phyloP scores from a whole-genome alignment of 1,140 invertebrate genomes.

The Saxidomus purpurata region DNA sequence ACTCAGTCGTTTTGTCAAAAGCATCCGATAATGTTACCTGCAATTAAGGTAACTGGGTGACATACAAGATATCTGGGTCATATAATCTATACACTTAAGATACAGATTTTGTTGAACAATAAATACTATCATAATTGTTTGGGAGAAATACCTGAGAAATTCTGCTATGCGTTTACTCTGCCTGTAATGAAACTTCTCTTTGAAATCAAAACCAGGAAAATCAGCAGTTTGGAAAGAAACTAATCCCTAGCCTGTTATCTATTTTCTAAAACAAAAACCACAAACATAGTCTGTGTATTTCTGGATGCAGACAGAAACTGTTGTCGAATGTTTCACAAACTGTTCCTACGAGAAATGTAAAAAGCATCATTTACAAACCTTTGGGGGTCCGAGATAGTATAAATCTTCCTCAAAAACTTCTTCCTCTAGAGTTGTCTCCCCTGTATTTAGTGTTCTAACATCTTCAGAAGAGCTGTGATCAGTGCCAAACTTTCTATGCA shows the following conservation, averaged over 20 bases:
- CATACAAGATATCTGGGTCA: background rate
- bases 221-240: background rate
- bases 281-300: too few species aligned
- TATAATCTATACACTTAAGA: background rate
- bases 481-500: slow-evolving; percentile 54
- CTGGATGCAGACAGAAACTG: too few species aligned
- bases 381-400: slow-evolving; percentile 62
- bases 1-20: background rate
- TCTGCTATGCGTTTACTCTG: background rate
- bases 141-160: background rate
- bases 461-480: slow-evolving; percentile 55
- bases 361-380: background rate
- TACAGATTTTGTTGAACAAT: background rate
- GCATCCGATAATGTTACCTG: background rate
- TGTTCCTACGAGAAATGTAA: background rate
- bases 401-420: slow-evolving; percentile 65
- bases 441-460: slow-evolving; percentile 39
- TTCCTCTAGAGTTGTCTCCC: slow-evolving; percentile 55
- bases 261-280: too few species aligned
- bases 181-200: background rate
- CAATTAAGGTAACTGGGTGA: background rate
- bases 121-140: background rate
- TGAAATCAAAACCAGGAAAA: background rate
- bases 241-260: background rate
- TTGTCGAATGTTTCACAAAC: too few species aligned